Base-by-base conservation (phyloP, 1,140 invertebrate species). In the Drosophila murphyi region DNA sequence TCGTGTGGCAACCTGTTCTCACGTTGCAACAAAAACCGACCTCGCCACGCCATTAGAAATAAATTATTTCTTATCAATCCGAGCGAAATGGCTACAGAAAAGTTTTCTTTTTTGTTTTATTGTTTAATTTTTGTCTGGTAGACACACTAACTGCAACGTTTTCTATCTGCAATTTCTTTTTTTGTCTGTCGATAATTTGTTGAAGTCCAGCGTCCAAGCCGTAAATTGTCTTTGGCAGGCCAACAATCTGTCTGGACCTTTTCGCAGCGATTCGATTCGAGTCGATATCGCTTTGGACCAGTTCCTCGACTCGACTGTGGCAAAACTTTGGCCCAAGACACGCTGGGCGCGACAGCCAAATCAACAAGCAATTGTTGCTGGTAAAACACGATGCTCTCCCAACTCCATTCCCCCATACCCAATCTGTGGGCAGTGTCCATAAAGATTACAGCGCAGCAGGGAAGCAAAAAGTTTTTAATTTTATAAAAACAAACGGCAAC, bases 61-160 rank as follows among this genome's bases (percentile, higher is more conserved):
- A 87, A 87, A 87, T 87, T 87, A 88, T 89, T 88, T 80, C 83
- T 87, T 87, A 87, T 87, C 83, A 88, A 83, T 74, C 80, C 71
- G 68, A 83, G 69, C 71, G 57, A 79, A 79, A 79, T 82, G 69
- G 80, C 83, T 83, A 72, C 82, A 87, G 12, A 35, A 83, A 88
- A 87, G 65, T 83, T 87, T 82, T 80, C 20, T 20, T 82, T 82
- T 76, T 70, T 43, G n/a, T 43, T 43, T 43, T 43, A 43, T 43
- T 43, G 2, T n/a, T 41, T 41, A 20, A 20, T 3, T 41, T 41
- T 43, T 43, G 10, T n/a, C 39, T 43, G 39, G 39, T 43, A n/a
- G 39, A n/a, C 10, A 43, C 39, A 43, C 39, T n/a, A 43, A 43
- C 39, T 43, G 39, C 39, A 43, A 43, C 39, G 39, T 45, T 51